Evolutionary conservation across 2,113 vertebrate species (phyloP).

Genomic region (Strix uralensis): DNA sequence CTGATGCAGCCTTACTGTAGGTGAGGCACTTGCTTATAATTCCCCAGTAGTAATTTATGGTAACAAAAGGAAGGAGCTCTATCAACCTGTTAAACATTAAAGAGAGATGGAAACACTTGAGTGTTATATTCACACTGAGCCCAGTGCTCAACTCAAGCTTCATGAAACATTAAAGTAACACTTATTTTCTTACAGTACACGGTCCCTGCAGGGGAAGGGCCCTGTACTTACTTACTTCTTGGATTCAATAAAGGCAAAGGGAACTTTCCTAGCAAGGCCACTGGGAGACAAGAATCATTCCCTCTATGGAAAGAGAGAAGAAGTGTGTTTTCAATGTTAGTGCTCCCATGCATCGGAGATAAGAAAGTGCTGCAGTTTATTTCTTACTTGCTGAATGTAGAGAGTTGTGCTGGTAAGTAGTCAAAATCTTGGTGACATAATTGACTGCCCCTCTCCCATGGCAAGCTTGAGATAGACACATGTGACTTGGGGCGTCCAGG

Average conservation of each 20-base stretch:
- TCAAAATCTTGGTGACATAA: background rate
- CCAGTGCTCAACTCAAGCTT: background rate
- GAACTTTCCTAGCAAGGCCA: background rate
- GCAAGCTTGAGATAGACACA: background rate
- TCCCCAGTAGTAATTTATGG: conserved; percentile 77
- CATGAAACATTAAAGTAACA: conserved; percentile 33
- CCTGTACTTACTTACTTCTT: background rate
- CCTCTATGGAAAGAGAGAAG: background rate
- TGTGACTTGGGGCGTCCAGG: background rate
- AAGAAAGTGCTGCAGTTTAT: background rate
- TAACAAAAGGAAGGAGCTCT: conserved; percentile 76
- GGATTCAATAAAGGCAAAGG: background rate
- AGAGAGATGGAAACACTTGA: conserved; percentile 20
- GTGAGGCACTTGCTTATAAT: conserved; percentile 78
- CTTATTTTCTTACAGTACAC: background rate
- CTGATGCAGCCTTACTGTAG: conserved; percentile 79
- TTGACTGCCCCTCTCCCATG: background rate
- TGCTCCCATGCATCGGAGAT: background rate
- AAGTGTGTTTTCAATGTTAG: background rate
- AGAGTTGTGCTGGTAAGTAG: background rate
- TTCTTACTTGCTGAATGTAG: background rate
- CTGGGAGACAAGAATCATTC: background rate
- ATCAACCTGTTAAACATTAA: conserved; percentile 76
- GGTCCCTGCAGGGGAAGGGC: background rate
- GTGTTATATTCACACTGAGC: background rate